Evolutionary conservation across 2,888 invertebrate genomes (phyloP), one percentile per base, ranked within the genome.

Genomic region (Boloria selene): DNA sequence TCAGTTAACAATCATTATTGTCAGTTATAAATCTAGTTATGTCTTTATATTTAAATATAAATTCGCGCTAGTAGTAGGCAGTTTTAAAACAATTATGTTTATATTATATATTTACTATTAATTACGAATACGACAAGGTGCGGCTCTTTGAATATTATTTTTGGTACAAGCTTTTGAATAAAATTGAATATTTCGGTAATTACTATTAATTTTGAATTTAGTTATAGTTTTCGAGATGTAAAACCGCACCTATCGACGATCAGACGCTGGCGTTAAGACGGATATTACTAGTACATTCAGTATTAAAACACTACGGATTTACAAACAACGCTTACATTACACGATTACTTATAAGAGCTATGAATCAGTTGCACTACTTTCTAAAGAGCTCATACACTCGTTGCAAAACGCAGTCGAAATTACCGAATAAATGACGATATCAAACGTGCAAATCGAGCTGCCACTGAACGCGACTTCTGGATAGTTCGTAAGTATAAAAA

Each of bases 1-100:
- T 90, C 92, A 91, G 88, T 88, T 92, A 92, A 92, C 92, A 91
- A 92, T 90, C 92, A 92, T 92, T 92, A 92, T 92, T 92, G 92
- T 92, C 92, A 88, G 90, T 90, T 91, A 92, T 91, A 92, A 86
- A 90, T 83, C 90, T 91, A 91, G 89, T 90, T 89, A 88, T 89
- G 88, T 86, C 79, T 87, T 87, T 83, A 88, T 88, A 87, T 90
- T 89, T 90, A 88, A 85, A 86, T 91, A 90, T 91, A 92, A 92
- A 92, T 92, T 92, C 91, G 89, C 91, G 83, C 90, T 91, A 92
- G 85, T 87, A 83, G 84, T 89, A 91, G 91, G 91, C 91, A 91
- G 90, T 90, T 88, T 90, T 87, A 89, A 92, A 84, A 89, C 83
- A 91, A 89, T 87, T 82, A 81, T 81, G 76, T 87, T 86, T 85